These are phyloP conservation scores for Nesometra sesokonis DNA, from an alignment of 35 echinoderm and acorn worm genomes.

Conservation along the genomic window DNA sequence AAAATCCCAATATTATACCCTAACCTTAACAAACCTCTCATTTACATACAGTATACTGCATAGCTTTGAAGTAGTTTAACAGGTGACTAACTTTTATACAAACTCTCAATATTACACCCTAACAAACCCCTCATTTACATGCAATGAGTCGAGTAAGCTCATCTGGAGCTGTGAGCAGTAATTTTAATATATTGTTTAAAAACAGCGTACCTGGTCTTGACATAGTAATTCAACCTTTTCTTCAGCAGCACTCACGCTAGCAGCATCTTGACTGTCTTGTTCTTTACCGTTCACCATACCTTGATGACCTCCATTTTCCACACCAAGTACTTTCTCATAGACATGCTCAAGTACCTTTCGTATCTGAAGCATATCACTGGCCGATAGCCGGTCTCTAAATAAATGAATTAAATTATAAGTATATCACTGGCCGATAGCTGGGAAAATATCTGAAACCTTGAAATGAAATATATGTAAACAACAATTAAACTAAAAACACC, in stretches of 20 bases:
- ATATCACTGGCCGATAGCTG: not conserved
- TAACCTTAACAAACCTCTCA: too few relatives aligned
- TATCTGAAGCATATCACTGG: constrained; percentile 88
- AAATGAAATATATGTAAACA: too few relatives aligned
- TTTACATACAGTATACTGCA: too few relatives aligned
- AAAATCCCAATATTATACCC: too few relatives aligned
- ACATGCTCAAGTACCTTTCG: constrained; percentile 91
- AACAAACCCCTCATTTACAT: not conserved
- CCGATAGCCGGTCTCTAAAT: constrained; percentile 69
- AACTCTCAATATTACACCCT: not conserved
- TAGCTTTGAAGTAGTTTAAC: too few relatives aligned
- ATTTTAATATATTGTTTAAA: not conserved
- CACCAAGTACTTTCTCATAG: constrained; percentile 90
- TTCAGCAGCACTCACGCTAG: constrained; percentile 51
- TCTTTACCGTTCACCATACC: constrained; percentile 21
- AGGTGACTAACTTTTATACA: too few relatives aligned
- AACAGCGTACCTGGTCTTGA: constrained; percentile 81
- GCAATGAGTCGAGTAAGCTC: not conserved
- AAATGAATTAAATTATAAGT: not conserved
- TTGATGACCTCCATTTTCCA: constrained; percentile 31
- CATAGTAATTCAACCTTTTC: constrained; percentile 97
- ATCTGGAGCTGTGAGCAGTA: not conserved
- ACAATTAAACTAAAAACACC: too few relatives aligned
- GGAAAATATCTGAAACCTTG: too few relatives aligned
- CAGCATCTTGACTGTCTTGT: constrained; percentile 40